phyloP scores from a whole-genome alignment of 2,113 vertebrate species.

The Elaphurus davidianus region DNA sequence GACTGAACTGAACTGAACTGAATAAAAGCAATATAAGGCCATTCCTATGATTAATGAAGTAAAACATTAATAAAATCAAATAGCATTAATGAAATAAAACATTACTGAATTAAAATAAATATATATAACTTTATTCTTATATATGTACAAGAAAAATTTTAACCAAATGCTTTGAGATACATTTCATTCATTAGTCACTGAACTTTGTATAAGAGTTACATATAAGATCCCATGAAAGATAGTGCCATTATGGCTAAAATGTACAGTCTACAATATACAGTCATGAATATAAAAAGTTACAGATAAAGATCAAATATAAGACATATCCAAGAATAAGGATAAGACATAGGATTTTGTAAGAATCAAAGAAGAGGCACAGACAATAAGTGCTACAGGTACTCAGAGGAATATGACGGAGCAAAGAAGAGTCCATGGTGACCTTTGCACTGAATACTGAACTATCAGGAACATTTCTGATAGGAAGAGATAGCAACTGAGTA shows the following conservation, averaged over 20 bases:
- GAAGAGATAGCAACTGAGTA: not conserved
- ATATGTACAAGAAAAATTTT: not conserved
- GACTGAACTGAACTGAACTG: not conserved
- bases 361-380: not conserved
- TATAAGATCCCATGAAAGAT: not conserved
- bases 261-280: not conserved
- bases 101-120: not conserved
- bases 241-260: not conserved
- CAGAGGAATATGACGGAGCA: not conserved
- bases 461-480: not conserved
- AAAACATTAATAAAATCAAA: not conserved
- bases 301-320: not conserved
- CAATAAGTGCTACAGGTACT: fast-evolving
- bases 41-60: not conserved
- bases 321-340: not conserved
- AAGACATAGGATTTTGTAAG: not conserved
- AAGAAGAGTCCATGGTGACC: not conserved
- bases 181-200: not conserved
- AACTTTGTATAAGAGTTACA: not conserved
- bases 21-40: not conserved
- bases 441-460: not conserved
- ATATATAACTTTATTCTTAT: not conserved
- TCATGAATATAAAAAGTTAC: not conserved
- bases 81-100: not conserved
- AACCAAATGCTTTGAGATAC: not conserved